Evolutionary conservation across 2,113 vertebrate species (phyloP), one percentile per base, ranked within the genome.

Genomic region (Phrynocephalus versicolor): DNA sequence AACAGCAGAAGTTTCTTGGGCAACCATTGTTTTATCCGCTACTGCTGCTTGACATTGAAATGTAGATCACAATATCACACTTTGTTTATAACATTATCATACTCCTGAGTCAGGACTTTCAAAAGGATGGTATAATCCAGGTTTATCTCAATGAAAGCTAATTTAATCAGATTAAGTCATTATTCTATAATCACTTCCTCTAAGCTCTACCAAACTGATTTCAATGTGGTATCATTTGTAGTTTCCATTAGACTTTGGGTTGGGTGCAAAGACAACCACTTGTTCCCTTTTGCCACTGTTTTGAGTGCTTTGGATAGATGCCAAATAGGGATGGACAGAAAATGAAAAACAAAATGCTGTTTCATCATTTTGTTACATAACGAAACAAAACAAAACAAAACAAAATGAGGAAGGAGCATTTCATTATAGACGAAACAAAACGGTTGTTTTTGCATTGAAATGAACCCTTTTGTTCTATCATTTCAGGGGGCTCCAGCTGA

Each of bases 81-180:
- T 85, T 79, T 39, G 62, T 23, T 85, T 88, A 51, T 75, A 75
- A 65, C 74, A 84, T 6, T 41, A 79, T 62, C 27, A 79, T 55
- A 77, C 21, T 77, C 57, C 25, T 45, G 69, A 84, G 21, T 13
- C 76, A 81, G 23, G 57, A 33, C 74, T 86, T 81, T 62, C 74
- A 87, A 80, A 64, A 71, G 75, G 69, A 41, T 73, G 73, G 81
- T 41, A 83, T 88, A 79, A 84, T 80, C 86, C 69, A 41, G 55
- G 81, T 88, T 60, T 1, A 4, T 64, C 0, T 82, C 51, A 88
- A 62, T 70, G 41, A 77, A 37, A 77, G 78, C 82, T 90, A 65
- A 88, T 89, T 67, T 86, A 81, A 67, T 87, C 75, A 78, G 70
- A 79, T 69, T 39, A 87, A 85, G 16, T 67, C 82, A 84, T 77